Evolutionary conservation across 2,113 vertebrate genomes (phyloP).

Genomic region (Pseudonaja textilis): DNA sequence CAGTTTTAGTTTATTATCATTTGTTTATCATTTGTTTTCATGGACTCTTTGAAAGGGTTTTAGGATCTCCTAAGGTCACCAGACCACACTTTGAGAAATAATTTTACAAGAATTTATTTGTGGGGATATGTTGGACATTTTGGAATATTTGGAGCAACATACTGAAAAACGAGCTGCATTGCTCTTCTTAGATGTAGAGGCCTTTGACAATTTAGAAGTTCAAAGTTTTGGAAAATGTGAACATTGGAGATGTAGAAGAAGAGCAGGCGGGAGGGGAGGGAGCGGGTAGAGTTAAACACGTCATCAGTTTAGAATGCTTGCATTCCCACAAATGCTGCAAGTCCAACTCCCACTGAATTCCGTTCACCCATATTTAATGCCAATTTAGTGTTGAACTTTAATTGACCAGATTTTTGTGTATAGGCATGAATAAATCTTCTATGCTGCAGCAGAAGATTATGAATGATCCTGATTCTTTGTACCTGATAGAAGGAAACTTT

Average conservation of each 20-base stretch:
- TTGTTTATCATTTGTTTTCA: neutral
- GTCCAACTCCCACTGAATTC: neutral
- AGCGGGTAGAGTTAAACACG: neutral
- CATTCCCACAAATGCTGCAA: neutral
- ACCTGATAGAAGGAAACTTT: neutral
- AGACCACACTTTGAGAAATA: neutral
- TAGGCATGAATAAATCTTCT: neutral
- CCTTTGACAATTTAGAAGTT: neutral
- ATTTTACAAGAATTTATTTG: neutral
- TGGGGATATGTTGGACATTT: neutral
- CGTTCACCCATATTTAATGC: neutral
- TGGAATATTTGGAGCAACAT: neutral
- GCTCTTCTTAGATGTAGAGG: neutral
- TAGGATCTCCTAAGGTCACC: neutral
- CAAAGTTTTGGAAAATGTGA: neutral
- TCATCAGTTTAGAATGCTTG: neutral
- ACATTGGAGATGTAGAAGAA: neutral
- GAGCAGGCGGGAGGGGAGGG: neutral
- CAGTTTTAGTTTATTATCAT: neutral
- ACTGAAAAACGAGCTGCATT: neutral
- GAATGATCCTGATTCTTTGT: neutral
- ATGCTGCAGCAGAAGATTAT: neutral
- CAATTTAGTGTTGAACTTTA: neutral
- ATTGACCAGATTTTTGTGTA: neutral
- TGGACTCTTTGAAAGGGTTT: neutral